Percentiles rank a stretch among this genome's conserved stretches.
Conservation (phyloP, 2,888 invertebrate species). For the Gnatocerus cornutus region DNA sequence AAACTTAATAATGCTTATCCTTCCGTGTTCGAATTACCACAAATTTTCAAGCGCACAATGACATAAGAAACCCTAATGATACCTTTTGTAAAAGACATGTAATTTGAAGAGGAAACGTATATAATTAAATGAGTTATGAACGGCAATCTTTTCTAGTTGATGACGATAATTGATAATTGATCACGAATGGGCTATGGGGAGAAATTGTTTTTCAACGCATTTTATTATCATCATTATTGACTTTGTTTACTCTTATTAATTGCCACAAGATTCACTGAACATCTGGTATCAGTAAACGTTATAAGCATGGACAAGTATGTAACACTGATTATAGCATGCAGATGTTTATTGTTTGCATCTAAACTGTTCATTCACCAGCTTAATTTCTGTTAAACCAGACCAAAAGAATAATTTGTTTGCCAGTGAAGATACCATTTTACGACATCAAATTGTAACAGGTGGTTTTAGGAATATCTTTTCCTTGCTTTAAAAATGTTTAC, state of each 20-base stretch:
- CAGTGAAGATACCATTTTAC: no score
- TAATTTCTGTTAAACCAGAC: no score
- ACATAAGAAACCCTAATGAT: constrained; percentile 55
- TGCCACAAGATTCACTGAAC: constrained; percentile 20
- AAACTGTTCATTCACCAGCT: no score
- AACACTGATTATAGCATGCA: no score
- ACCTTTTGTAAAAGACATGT: constrained; percentile 53
- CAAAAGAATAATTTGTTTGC: background rate
- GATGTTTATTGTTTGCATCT: no score
- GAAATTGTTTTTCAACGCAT: constrained; percentile 35
- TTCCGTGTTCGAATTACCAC: constrained; percentile 56
- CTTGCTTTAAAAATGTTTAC: no score
- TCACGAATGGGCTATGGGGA: constrained; percentile 44
- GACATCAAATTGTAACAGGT: no score
- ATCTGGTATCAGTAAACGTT: constrained; percentile 3
- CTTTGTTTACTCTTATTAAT: constrained; percentile 26
- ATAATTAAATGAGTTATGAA: constrained; percentile 59
- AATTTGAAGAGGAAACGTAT: constrained; percentile 58
- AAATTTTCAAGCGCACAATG: constrained; percentile 54
- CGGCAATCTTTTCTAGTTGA: constrained; percentile 56
- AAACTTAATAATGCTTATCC: constrained; percentile 49
- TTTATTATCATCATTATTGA: constrained; percentile 29
- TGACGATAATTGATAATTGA: constrained; percentile 59
- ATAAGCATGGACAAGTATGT: background rate
- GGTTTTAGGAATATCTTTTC: no score